Base-by-base conservation (phyloP, 2,113 vertebrate species). In the Percina caprodes region DNA sequence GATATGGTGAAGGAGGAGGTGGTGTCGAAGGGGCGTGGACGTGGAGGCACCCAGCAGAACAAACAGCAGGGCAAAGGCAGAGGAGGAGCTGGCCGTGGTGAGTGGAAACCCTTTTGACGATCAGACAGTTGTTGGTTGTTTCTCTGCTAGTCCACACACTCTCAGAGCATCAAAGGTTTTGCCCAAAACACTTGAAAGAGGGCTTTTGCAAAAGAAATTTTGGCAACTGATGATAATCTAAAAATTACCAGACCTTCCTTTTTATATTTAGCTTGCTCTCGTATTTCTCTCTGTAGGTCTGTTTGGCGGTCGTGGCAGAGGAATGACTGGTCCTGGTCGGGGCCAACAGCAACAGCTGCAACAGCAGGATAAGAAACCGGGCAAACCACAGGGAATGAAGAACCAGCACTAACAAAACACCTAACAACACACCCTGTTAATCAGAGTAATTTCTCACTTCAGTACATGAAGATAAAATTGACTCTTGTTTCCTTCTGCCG, bases 1-100 rank as follows among this genome's bases (percentile, higher is more conserved):
- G 98, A 99, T 91, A 99, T 99, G 98, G 98, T 99, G 87, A 98
- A 98, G 82, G 98, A 99, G 76, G 98, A 99, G 91, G 98, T 97
- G 82, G 93, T 97, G 68, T 97, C 97, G 0, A 99, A 99, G 86
- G 98, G 97, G 66, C 93, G 98, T 0, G 98, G 98, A 12, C 96
- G 98, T 0, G 98, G 98, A 0, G 98, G 98, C 1, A 94, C 97
- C 84, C 97, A 98, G 82, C 98, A 99, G 89, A 98, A 99, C 94
- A 98, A 99, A 84, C 96, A 97, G 35, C 98, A 99, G 93, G 97
- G 97, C 69, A 97, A 98, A 80, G 97, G 98, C 19, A 89, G 97
- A 70, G 14, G 65, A 65, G 82, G 96, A 23, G 89, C 94, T 0
- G 97, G 97, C 1, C 80, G 98, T 95, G 98, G 98, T 98, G 92